Conservation (phyloP, 1,140 invertebrate species). For the Hetaerina americana region DNA sequence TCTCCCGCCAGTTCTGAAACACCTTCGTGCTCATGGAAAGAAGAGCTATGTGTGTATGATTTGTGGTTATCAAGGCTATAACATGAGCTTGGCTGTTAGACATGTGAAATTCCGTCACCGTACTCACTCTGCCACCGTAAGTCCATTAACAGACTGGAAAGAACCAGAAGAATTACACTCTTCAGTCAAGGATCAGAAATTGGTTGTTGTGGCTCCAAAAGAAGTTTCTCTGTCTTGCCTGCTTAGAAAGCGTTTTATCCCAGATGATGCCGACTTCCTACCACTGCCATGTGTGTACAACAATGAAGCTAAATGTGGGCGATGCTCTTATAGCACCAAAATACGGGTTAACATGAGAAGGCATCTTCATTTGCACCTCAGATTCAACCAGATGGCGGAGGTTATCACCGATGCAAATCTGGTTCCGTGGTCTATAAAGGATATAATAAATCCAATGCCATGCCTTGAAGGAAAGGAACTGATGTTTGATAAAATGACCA, state of each 20-base stretch:
- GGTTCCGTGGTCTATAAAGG: conserved; percentile 9
- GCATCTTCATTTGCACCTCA: conserved; percentile 51
- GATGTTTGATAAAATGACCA: conserved; percentile 75
- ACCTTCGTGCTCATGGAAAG: background rate
- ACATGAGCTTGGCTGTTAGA: background rate
- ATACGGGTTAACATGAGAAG: conserved; percentile 58
- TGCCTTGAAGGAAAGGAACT: conserved; percentile 59
- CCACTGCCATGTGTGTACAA: conserved; percentile 50
- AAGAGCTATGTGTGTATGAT: background rate
- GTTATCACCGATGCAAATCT: conserved; percentile 2
- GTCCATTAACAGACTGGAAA: background rate
- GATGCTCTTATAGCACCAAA: conserved; percentile 56
- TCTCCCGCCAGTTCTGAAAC: background rate
- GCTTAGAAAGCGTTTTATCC: conserved; percentile 26
- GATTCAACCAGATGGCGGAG: background rate
- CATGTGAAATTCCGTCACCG: background rate
- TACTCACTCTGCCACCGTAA: background rate
- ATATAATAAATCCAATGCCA: conserved; percentile 60
- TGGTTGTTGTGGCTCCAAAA: background rate
- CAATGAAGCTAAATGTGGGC: conserved; percentile 43
- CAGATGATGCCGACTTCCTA: conserved; percentile 45
- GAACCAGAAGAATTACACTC: background rate
- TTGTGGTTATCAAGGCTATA: background rate
- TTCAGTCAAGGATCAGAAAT: background rate
- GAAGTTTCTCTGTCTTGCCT: background rate